Evolutionary conservation across 1,140 invertebrate species (phyloP), one percentile per base, ranked within the genome.

Genomic region (Drosophila yakuba): DNA sequence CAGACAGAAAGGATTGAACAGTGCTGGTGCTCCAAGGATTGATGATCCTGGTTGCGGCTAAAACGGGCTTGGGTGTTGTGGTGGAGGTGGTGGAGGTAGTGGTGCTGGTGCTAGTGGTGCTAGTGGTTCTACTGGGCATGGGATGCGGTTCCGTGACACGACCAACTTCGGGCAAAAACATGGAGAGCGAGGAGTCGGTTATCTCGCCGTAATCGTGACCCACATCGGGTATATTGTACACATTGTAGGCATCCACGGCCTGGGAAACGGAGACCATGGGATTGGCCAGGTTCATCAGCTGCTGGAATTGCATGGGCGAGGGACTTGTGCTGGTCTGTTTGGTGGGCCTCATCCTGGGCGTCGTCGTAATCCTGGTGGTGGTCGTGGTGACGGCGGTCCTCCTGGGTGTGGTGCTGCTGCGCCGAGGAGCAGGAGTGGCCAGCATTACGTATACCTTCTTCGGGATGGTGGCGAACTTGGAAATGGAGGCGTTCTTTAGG

Each of bases 201-300:
- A 86, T 88, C 35, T 68, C 69, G 4, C 23, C 75, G 25, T 86
- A 86, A 8, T 86, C 75, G 11, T 55, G 15, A 14, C 82, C 83
- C 50, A 86, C 69, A 82, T 86, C 78, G 44, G 60, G 50, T 44
- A 86, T 88, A 14, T 88, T 75, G 50, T 88, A 86, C n/a, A 86
- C 67, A 41, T 52, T 88, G 12, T 88, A 86, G 12, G 82, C 61
- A 14, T 76, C 47, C 10, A 73, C 47, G 1, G 82, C 78, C 4
- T 48, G 64, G 3, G 83, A 71, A 0, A 85, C 61, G 8, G 74
- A 86, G 7, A 85, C 83, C 36, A 62, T 60, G 4, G 78, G 58
- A 60, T 67, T 74, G 8, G 39, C 36, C 4, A 45, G 3, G 2
- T 15, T 43, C 4, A 1, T 17, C 0, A 63, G 50, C 5, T 82